Percentiles rank a stretch among this genome's conserved stretches.
These are phyloP conservation scores for Ligdia adustata DNA, from an alignment of 2,888 invertebrate species.

Conservation along the genomic window DNA sequence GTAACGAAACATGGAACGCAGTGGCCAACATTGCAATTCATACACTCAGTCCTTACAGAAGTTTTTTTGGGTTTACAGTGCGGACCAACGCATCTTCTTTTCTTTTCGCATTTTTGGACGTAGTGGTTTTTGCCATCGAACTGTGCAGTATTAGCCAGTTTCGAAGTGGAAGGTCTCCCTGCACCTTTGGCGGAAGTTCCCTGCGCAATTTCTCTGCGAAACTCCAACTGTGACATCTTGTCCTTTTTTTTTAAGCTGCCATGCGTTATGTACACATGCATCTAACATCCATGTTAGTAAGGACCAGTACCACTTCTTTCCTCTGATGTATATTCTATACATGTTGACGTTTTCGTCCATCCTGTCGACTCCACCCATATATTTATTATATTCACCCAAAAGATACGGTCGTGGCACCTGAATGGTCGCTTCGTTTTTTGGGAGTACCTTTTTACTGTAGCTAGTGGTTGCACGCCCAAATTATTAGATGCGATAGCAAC, in stretches of 20 bases:
- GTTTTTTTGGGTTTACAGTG: background rate
- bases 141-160: background rate
- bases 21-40: background rate
- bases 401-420: too few relatives aligned
- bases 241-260: background rate
- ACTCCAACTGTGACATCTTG: background rate
- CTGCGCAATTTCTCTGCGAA: background rate
- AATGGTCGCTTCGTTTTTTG: too few relatives aligned
- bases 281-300: background rate
- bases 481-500: too few relatives aligned
- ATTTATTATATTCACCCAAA: too few relatives aligned
- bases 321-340: too few relatives aligned
- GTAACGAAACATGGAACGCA: background rate
- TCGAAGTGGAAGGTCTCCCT: background rate
- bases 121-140: background rate
- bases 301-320: too few relatives aligned
- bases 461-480: too few relatives aligned
- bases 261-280: background rate
- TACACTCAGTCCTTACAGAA: background rate
- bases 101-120: background rate
- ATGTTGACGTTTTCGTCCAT: too few relatives aligned
- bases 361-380: too few relatives aligned
- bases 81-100: background rate
- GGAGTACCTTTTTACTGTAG: background rate
- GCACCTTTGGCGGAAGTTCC: background rate